These are phyloP conservation scores for Clarias pachynema DNA, from an alignment of 2,797 vertebrate genomes.

Conservation along the genomic window DNA sequence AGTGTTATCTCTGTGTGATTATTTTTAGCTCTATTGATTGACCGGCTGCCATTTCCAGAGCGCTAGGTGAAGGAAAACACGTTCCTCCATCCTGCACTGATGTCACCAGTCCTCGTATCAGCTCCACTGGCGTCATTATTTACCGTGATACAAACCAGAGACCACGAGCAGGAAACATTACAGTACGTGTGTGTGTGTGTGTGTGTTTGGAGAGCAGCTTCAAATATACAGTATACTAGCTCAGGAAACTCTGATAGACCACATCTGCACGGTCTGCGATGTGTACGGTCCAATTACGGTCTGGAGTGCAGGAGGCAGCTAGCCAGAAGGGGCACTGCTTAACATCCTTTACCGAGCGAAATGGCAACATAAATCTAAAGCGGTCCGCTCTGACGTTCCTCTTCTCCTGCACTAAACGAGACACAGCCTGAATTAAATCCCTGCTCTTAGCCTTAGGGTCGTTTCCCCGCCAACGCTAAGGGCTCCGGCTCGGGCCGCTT, in stretches of 20 bases:
- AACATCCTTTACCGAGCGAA: constrained; percentile 23
- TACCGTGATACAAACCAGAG: constrained; percentile 39
- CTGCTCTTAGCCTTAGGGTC: background rate
- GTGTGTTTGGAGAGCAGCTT: constrained; percentile 22
- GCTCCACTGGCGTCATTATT: constrained; percentile 7
- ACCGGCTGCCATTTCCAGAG: constrained; percentile 14
- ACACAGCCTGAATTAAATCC: constrained; percentile 14
- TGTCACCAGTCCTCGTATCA: constrained; percentile 27
- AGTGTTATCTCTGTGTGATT: background rate
- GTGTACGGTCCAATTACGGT: constrained; percentile 33
- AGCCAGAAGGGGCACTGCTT: constrained; percentile 41
- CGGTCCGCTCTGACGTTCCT: background rate
- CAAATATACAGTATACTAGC: constrained; percentile 30
- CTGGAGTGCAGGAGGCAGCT: constrained; percentile 1
- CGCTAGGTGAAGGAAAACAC: background rate
- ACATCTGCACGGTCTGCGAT: constrained; percentile 34
- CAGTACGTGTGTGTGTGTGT: constrained; percentile 19
- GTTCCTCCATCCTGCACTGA: constrained; percentile 11
- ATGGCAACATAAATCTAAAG: constrained; percentile 28
- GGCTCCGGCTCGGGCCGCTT: background rate
- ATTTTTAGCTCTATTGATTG: constrained; percentile 2
- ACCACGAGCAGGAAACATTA: constrained; percentile 21
- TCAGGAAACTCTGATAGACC: constrained; percentile 19
- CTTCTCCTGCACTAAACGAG: background rate
- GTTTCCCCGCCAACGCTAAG: constrained; percentile 2